Evolutionary conservation across 2,113 vertebrate species (phyloP).

Genomic region (Heterocephalus glaber): DNA sequence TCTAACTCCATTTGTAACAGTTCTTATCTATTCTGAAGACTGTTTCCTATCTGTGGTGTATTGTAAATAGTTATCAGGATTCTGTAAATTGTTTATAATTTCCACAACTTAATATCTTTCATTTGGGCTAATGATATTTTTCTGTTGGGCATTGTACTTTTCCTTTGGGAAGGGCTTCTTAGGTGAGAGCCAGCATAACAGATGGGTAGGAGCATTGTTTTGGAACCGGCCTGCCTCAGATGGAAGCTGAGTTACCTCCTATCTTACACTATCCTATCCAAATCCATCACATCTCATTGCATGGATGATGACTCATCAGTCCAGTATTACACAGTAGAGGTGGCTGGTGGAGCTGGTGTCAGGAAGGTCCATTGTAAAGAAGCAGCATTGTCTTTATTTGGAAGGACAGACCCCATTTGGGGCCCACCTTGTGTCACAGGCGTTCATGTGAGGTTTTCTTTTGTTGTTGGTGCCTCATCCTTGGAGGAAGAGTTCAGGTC

Average conservation of each 20-base stretch:
- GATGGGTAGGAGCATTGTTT: not conserved
- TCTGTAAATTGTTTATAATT: not conserved
- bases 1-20: not conserved
- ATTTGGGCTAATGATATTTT: not conserved
- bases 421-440: rapidly evolving
- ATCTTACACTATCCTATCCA: not conserved
- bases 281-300: not conserved
- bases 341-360: not conserved
- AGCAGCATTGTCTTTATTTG: not conserved
- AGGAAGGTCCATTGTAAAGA: not conserved
- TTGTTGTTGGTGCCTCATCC: not conserved
- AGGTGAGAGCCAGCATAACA: not conserved
- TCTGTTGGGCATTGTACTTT: not conserved
- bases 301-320: not conserved
- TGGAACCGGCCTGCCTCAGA: not conserved
- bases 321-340: not conserved
- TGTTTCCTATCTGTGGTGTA: not conserved
- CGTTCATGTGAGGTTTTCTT: not conserved
- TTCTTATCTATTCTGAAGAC: not conserved
- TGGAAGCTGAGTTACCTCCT: not conserved
- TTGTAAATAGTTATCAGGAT: not conserved
- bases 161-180: not conserved
- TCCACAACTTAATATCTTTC: not conserved
- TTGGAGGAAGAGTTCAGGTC: not conserved
- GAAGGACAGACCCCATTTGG: not conserved